These are phyloP conservation scores for Trichonephila clavipes DNA, from an alignment of 1,140 invertebrate species.

Conservation along the genomic window DNA sequence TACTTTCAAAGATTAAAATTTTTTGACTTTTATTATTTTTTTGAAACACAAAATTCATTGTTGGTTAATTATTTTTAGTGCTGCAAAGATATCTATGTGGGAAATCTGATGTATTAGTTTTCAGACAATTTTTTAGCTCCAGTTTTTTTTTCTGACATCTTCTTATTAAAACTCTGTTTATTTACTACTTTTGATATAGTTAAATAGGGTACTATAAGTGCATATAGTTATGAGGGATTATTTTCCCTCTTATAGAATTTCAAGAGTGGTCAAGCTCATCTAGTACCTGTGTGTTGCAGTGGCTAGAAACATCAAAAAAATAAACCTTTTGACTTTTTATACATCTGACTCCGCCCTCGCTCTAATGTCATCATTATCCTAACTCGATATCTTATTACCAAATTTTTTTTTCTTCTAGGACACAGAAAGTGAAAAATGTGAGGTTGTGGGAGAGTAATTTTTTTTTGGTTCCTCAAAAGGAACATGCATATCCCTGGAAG, in stretches of 20 bases:
- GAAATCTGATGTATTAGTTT: no score
- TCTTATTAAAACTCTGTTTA: no score
- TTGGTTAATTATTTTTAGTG: no score
- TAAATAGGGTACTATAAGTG: not conserved
- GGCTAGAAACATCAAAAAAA: not conserved
- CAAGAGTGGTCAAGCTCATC: not conserved
- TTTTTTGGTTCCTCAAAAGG: not conserved
- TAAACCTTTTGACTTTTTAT: not conserved
- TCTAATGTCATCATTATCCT: not conserved
- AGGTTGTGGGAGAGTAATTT: not conserved
- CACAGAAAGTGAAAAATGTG: not conserved
- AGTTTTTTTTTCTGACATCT: no score
- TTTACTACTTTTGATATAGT: not conserved
- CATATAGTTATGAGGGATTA: not conserved
- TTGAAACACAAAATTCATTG: no score
- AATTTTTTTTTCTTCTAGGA: not conserved
- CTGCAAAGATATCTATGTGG: no score
- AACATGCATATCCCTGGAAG: slow-evolving; percentile 32
- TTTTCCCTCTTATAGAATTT: not conserved
- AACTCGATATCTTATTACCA: not conserved
- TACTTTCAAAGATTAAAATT: no score
- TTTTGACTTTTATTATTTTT: no score
- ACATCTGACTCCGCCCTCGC: not conserved
- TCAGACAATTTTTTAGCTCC: no score
- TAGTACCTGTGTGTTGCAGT: not conserved